Base-by-base conservation (phyloP, 2,797 vertebrate genomes). In the Allochrocebus solatus region DNA sequence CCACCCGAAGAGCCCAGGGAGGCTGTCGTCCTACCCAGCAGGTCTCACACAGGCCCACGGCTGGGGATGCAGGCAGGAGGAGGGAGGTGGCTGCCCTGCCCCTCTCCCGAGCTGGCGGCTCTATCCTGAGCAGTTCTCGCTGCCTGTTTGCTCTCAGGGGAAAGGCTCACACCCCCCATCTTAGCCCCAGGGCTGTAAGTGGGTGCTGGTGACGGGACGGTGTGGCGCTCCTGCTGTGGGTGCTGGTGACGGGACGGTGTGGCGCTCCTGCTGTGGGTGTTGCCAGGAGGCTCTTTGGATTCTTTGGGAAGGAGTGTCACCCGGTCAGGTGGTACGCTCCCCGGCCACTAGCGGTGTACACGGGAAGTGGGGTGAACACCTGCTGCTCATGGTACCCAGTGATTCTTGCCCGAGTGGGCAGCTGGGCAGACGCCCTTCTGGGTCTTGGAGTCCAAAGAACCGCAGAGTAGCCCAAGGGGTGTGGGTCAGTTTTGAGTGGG, bases 111-210 rank as follows among this genome's bases (percentile, higher is more conserved):
- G 46, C 4, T 8, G 1, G 19, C 48, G n/a, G 26, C 46, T 13
- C 5, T 33, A n/a, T 67, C n/a, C 64, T n/a, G 64, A 67, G 64
- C 64, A 67, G 64, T 67, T 67, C 33, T 67, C 1, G 33, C 61
- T n/a, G 61, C 61, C 33, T 16, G 14, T 67, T 72, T n/a, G 17
- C 83, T 75, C 94, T 96, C 95, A 80, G 70, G 90, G 85, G 82
- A 88, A 93, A 97, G 93, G 74, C 95, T 46, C 7, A 2, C 0
- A 16, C 79, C 48, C 48, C 78, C 84, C 28, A 0, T n/a, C 16
- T n/a, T 80, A 90, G 57, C 46, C 93, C 57, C 39, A 72, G 85
- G 59, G 76, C 81, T 53, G 67, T 26, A 74, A 53, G 1, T 1
- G 50, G 92, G 76, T 8, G 4, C 82, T 55, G 41, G 2, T 10